Base-by-base conservation (phyloP, 2,797 vertebrate genomes). In the Enteromius anoplus region DNA sequence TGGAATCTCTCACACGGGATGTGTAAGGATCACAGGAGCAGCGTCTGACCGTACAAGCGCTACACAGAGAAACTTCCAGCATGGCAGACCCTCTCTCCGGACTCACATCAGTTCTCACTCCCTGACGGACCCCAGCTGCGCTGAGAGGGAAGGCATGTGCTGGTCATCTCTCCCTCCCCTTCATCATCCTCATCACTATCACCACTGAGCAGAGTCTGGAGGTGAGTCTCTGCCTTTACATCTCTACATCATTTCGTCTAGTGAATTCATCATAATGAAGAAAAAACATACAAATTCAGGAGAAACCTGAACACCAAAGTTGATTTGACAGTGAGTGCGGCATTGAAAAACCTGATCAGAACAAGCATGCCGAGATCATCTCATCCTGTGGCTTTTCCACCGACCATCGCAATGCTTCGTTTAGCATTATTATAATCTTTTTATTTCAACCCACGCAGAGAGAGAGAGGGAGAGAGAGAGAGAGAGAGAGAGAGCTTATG, bases 201-300 rank as follows among this genome's bases (percentile, higher is more conserved):
- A 88, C 88, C 91, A 91, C 90, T 94, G 91, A 93, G 92, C 89
- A 88, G 87, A 90, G 89, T 89, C 90, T 91, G 92, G 93, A 97
- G 97, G 97, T 97, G 96, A 98, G 96, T 87, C 73, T 88, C 82
- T 8, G 32, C 88, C 88, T 89, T 89, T 86, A 89, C 90, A 83
- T 88, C 84, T 47, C n/a, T n/a, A n/a, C n/a, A n/a, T 73, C 0
- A 73, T 53, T 53, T 34, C 5, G 8, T 49, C 19, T 55, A 19
- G 11, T 34, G 21, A 34, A n/a, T 73, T 19, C 2, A 21, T 53
- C 70, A 12, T 37, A 3, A 45, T 4, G 40, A 5, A 15, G 12
- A 15, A 19, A 75, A 55, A 40, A 62, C 37, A 62, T 4, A 62
- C 4, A 45, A 19, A 76, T 29, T 3, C 8, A 12, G 14, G 11